Percentiles rank a stretch among this genome's conserved stretches.
These are phyloP conservation scores for Gymnarchus niloticus DNA, from an alignment of 2,113 vertebrate species.

Conservation along the genomic window DNA sequence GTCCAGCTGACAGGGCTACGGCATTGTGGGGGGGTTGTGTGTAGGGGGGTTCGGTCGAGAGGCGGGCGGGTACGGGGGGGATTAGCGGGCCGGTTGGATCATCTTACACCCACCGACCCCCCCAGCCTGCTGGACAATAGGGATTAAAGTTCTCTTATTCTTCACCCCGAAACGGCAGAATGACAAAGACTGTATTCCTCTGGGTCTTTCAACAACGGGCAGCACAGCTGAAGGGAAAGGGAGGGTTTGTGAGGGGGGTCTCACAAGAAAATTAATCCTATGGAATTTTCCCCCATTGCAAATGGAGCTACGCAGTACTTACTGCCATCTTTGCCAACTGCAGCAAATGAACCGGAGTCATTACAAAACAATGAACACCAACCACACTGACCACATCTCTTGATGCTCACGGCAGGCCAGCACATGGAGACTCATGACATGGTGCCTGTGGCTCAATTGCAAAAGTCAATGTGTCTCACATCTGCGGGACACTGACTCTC, in stretches of 20 bases:
- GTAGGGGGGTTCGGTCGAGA: conserved; percentile 60
- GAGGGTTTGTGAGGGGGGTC: conserved; percentile 47
- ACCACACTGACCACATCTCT: conserved; percentile 19
- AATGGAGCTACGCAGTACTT: conserved; percentile 67
- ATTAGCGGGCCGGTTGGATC: conserved; percentile 75
- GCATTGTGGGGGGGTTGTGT: conserved; percentile 56
- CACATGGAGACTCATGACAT: background rate
- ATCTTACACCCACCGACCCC: conserved; percentile 71
- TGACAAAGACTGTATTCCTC: conserved; percentile 78
- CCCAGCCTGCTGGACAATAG: conserved; percentile 65
- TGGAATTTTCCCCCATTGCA: conserved; percentile 70
- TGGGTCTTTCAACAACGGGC: conserved; percentile 72
- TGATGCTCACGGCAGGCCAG: conserved; percentile 14
- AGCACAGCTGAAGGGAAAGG: conserved; percentile 68
- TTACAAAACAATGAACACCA: conserved; percentile 25
- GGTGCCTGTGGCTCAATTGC: conserved; percentile 25
- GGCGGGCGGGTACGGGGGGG: conserved; percentile 64
- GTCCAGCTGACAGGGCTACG: conserved; percentile 65
- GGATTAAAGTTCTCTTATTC: conserved; percentile 80
- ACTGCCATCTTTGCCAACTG: conserved; percentile 47
- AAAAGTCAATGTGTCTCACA: too few species aligned
- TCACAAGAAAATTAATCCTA: conserved; percentile 71
- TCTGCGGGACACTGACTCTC: background rate
- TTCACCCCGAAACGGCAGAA: conserved; percentile 66
- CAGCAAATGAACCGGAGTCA: conserved; percentile 30